Percentiles rank a stretch among this genome's conserved stretches.
phyloP scores from a whole-genome alignment of 2,113 vertebrate species.

The Macrotus californicus region DNA sequence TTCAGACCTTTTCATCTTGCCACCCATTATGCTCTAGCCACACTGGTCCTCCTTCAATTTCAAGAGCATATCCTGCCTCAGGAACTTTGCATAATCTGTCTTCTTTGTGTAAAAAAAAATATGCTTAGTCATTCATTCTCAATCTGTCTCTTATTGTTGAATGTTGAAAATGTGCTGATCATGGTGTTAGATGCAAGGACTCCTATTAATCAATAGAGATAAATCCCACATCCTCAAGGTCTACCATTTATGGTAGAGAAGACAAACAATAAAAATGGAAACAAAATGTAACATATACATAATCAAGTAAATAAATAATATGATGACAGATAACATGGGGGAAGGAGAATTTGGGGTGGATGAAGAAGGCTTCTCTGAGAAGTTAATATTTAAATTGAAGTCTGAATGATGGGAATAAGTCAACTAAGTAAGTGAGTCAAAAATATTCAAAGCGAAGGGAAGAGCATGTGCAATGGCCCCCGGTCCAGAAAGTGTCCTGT shows the following conservation, averaged over 20 bases:
- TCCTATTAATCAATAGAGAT: not conserved
- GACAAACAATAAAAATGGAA: not conserved
- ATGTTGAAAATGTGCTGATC: not conserved
- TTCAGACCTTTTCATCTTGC: not conserved
- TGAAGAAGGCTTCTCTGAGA: not conserved
- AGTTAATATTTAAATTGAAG: not conserved
- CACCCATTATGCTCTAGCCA: not conserved
- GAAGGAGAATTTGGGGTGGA: accelerated
- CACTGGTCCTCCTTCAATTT: not conserved
- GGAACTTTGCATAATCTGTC: not conserved
- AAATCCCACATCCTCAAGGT: not conserved
- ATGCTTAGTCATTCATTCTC: not conserved
- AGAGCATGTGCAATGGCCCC: not conserved
- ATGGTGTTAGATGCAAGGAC: not conserved
- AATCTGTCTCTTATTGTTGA: not conserved
- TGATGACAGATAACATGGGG: not conserved
- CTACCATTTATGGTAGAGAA: not conserved
- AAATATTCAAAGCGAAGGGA: not conserved
- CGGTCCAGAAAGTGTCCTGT: not conserved
- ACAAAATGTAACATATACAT: not conserved
- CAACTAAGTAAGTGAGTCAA: not conserved
- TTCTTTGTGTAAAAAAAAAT: not conserved
- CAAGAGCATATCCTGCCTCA: not conserved
- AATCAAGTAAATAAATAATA: not conserved
- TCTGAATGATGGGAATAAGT: not conserved